phyloP scores from a whole-genome alignment of 2,888 invertebrate species.

The Himalopsyche japonica region DNA sequence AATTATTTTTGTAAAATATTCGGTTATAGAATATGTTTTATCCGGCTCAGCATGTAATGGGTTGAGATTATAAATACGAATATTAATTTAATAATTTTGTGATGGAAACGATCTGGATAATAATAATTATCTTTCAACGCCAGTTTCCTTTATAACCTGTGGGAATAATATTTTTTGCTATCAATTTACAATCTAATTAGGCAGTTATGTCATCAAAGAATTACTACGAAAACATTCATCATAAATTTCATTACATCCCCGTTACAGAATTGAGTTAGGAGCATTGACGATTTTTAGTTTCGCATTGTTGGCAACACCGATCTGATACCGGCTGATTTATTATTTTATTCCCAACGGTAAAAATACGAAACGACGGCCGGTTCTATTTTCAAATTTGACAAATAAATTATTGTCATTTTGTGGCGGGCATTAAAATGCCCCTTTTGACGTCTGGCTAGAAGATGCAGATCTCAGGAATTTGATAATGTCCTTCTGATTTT shows the following conservation, averaged over 20 bases:
- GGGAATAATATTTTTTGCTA: too few relatives aligned
- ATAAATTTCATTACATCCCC: not conserved
- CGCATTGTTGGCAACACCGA: constrained; percentile 33
- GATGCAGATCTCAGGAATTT: not conserved
- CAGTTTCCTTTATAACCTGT: too few relatives aligned
- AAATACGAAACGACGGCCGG: constrained; percentile 5
- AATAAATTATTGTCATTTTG: constrained; percentile 17
- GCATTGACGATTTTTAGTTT: constrained; percentile 8
- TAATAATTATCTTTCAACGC: too few relatives aligned
- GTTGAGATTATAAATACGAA: too few relatives aligned
- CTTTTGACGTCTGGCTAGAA: not conserved
- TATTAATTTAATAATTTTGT: too few relatives aligned
- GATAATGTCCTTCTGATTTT: not conserved
- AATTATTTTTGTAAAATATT: too few relatives aligned
- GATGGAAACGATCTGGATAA: too few relatives aligned
- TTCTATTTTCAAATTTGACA: constrained; percentile 27
- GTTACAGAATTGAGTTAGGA: not conserved
- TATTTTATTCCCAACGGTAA: not conserved
- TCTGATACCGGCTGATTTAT: constrained; percentile 27
- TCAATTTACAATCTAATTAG: not conserved
- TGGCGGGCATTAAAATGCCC: not conserved
- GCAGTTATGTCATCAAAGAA: not conserved
- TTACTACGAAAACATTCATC: not conserved
- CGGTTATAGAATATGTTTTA: too few relatives aligned
- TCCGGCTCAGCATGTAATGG: too few relatives aligned